Evolutionary conservation across 2,113 vertebrate genomes (phyloP).

Genomic region (Myotis davidii): DNA sequence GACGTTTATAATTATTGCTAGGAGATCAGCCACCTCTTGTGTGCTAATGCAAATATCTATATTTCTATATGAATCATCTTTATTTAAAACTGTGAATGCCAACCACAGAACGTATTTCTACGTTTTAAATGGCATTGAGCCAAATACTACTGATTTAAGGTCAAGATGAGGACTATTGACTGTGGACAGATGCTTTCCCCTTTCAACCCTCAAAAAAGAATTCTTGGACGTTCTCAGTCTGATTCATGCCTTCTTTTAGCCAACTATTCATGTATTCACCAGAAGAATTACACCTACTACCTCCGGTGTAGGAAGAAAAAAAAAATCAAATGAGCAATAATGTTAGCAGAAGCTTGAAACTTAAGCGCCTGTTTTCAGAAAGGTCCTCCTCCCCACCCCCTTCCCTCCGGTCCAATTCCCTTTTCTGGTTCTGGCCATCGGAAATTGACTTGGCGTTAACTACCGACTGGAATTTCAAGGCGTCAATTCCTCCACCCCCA

Average conservation of each 20-base stretch:
- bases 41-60: neutral
- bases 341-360: slow-evolving; percentile 74
- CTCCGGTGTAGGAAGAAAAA: slow-evolving; percentile 68
- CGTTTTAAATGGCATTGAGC: neutral
- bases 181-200: slow-evolving; percentile 45
- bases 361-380: slow-evolving; percentile 56
- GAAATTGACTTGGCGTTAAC: slow-evolving; percentile 68
- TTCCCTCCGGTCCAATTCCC: slow-evolving; percentile 56
- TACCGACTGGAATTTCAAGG: slow-evolving; percentile 57
- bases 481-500: neutral
- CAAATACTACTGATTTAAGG: neutral
- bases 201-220: neutral
- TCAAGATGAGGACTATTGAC: slow-evolving; percentile 14
- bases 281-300: slow-evolving; percentile 77
- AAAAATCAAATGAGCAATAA: slow-evolving; percentile 58
- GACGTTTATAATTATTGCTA: slow-evolving; percentile 20
- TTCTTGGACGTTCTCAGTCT: slow-evolving; percentile 48
- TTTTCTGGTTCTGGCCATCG: slow-evolving; percentile 52
- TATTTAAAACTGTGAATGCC: neutral
- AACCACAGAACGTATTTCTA: neutral
- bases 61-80: neutral
- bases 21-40: neutral
- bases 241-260: slow-evolving; percentile 41
- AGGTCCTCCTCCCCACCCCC: neutral
- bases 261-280: slow-evolving; percentile 57